Evolutionary conservation across 2,888 invertebrate genomes (phyloP).

Genomic region (Uloborus plumipes): DNA sequence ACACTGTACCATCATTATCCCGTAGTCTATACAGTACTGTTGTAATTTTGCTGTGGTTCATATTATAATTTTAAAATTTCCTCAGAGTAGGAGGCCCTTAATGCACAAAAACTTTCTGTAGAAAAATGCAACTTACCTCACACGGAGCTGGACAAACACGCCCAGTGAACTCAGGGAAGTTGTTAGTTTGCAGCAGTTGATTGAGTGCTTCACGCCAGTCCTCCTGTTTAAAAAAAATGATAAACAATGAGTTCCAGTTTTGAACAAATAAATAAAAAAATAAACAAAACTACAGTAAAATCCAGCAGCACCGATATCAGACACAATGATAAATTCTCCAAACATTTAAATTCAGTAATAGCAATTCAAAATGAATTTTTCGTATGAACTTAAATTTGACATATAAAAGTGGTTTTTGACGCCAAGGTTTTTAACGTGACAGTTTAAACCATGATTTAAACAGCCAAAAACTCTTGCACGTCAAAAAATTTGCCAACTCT

Average conservation of each 20-base stretch:
- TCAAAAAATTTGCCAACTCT: too few species aligned
- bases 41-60: too few species aligned
- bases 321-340: too few species aligned
- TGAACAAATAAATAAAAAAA: background rate
- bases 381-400: too few species aligned
- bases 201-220: slow-evolving; percentile 95
- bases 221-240: slow-evolving; percentile 74
- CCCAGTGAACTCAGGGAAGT: slow-evolving; percentile 97
- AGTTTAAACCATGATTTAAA: too few species aligned
- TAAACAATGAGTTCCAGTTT: background rate
- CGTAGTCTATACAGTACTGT: background rate
- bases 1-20: background rate
- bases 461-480: too few species aligned
- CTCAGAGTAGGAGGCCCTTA: background rate
- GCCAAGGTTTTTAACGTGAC: too few species aligned
- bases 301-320: too few species aligned
- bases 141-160: slow-evolving; percentile 91
- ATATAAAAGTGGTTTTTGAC: too few species aligned
- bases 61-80: background rate
- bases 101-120: background rate
- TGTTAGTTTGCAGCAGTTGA: slow-evolving; percentile 96
- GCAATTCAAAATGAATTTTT: too few species aligned
- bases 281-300: too few species aligned
- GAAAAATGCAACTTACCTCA: slow-evolving; percentile 75
- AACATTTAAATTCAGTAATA: too few species aligned